These are phyloP conservation scores for Eriocheir sinensis DNA, from an alignment of 1,140 invertebrate genomes.

Conservation along the genomic window DNA sequence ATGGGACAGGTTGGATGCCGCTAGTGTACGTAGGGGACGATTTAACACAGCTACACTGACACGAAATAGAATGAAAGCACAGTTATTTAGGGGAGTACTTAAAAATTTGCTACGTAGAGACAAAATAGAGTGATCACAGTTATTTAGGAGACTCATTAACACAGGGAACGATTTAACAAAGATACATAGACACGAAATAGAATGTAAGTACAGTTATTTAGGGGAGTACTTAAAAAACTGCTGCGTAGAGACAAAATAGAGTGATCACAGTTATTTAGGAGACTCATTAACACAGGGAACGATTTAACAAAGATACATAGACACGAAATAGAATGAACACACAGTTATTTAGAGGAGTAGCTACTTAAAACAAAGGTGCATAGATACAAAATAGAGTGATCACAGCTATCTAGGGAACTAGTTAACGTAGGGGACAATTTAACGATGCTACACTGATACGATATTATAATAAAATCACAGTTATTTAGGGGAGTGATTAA, in stretches of 20 bases:
- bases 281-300: too few relatives aligned
- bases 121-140: not conserved
- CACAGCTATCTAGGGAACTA: too few relatives aligned
- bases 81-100: not conserved
- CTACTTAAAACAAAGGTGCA: not conserved
- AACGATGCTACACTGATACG: not conserved
- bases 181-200: not conserved
- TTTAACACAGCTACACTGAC: not conserved
- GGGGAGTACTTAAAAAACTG: not conserved
- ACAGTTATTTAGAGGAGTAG: not conserved
- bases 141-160: too few relatives aligned
- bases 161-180: not conserved
- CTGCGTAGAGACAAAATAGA: not conserved
- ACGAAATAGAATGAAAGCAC: not conserved
- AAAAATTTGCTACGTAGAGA: not conserved
- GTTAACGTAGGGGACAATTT: too few relatives aligned
- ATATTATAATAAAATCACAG: not conserved
- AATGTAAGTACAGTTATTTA: not conserved
- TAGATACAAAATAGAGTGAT: not conserved
- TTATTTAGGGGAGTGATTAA: not conserved
- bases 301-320: not conserved
- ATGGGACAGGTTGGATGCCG: not conserved
- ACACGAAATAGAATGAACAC: not conserved
- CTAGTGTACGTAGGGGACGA: not conserved
- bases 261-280: too few relatives aligned